A percentile compares a stretch with the other conserved stretches of the same genome.
phyloP scores from a whole-genome alignment of 2,113 vertebrate species.

The Serinus canaria region DNA sequence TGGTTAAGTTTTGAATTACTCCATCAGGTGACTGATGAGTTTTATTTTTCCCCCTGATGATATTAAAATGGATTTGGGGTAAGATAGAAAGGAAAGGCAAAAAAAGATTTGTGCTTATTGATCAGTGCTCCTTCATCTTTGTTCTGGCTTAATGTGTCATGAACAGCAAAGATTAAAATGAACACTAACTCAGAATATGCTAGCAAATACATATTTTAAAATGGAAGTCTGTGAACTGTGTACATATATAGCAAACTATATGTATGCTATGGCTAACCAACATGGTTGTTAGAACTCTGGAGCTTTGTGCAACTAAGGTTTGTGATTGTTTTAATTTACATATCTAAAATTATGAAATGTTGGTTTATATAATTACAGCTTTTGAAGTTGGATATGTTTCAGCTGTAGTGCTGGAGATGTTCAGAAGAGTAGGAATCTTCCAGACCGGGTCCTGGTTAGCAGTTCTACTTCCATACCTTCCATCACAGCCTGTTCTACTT shows the following conservation, averaged over 20 bases:
- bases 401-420: not conserved
- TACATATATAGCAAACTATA: not conserved
- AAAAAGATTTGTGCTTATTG: conserved; percentile 35
- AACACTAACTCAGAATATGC: not conserved
- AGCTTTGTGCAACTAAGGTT: not conserved
- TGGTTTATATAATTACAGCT: not conserved
- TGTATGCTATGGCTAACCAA: not conserved
- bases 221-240: not conserved
- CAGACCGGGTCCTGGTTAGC: not conserved
- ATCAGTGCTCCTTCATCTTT: conserved; percentile 36
- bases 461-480: not conserved
- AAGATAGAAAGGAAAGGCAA: conserved; percentile 29
- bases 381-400: not conserved
- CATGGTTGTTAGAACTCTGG: not conserved
- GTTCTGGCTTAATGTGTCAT: not conserved
- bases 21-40: conserved; percentile 79
- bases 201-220: not conserved
- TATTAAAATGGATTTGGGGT: conserved; percentile 67
- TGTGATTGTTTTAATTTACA: not conserved
- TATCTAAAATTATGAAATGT: not conserved
- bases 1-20: conserved; percentile 80
- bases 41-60: conserved; percentile 53
- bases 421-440: not conserved
- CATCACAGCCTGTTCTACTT: not conserved
- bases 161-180: not conserved